These are phyloP conservation scores for Cirrhinus molitorella DNA, from an alignment of 2,797 vertebrate genomes.

Conservation along the genomic window DNA sequence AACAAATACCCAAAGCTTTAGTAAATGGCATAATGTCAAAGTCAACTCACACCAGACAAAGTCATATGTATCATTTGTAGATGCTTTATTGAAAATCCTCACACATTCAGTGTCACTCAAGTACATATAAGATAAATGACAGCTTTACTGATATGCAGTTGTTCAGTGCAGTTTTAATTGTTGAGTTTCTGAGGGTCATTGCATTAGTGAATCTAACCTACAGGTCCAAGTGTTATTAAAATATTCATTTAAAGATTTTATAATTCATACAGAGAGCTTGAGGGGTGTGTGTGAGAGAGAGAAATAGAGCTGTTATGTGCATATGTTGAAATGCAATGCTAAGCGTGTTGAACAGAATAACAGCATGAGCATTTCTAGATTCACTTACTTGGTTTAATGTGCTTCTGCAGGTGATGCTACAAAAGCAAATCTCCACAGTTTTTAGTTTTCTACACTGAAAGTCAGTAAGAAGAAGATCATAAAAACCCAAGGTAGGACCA, in stretches of 20 bases:
- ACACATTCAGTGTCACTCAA: not conserved
- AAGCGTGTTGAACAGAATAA: not conserved
- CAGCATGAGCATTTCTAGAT: not conserved
- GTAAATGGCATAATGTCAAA: too few species aligned
- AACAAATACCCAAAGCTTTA: not conserved
- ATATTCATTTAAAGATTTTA: not conserved
- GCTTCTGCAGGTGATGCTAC: not conserved
- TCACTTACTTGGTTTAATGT: not conserved
- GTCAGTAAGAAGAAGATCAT: not conserved
- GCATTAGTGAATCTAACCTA: not conserved
- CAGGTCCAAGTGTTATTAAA: not conserved
- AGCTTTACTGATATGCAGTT: not conserved
- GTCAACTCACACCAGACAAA: not conserved
- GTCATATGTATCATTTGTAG: not conserved
- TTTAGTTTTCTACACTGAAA: not conserved
- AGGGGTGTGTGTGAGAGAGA: not conserved
- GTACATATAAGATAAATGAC: not conserved
- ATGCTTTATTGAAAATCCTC: constrained; percentile 12
- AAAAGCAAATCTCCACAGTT: not conserved
- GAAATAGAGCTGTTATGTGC: not conserved
- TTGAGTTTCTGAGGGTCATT: not conserved
- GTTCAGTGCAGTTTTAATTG: not conserved
- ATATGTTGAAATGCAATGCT: not conserved
- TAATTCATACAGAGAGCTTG: not conserved
- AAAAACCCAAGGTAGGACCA: not conserved